Evolutionary conservation across 2,888 invertebrate species (phyloP), one percentile per base, ranked within the genome.

Genomic region (Drosophila anomalipes): DNA sequence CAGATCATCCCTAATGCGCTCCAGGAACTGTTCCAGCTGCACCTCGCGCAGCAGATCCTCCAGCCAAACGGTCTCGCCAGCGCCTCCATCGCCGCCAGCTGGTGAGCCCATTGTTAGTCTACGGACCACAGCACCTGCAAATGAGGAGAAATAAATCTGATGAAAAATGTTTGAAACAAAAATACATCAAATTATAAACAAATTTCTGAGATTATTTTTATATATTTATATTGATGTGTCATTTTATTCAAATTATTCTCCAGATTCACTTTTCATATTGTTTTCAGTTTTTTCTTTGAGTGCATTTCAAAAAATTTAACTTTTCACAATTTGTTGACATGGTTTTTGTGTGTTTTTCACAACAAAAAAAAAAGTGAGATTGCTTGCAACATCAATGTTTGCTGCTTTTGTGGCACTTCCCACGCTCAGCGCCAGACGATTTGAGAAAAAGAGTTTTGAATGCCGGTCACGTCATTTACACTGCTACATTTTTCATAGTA

Each of bases 21-120:
- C 95, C 91, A 97, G 96, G 94, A 99, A 99, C 93, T 98, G 98
- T 82, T 97, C 97, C 71, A 99, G 94, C 93, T 99, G 98, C 57
- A 98, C 97, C 93, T 98, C 97, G 77, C 95, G 95, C 82, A 99
- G 94, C 69, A 99, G 94, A 85, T 97, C 97, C 91, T 96, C 96
- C 70, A 99, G 78, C 92, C 92, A 92, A 68, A 88, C 91, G 7
- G 91, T 92, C 68, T 92, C 92, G 59, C 69, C 58, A 6, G 54
- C 71, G 1, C 76, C 70, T 7, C 76, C 90, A 35, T 89, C 86
- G 12, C 70, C 81, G 19, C 70, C 73, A 56, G 60, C 72, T 10
- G 80, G 74, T n/a, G 86, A 82, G 10, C 77, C 90, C 86, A 86
- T 91, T 26, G 10, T 49, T 26, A 47, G 9, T 26, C 26, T 2